Base-by-base conservation (phyloP, 2,888 invertebrate genomes). In the Sesia bembeciformis region DNA sequence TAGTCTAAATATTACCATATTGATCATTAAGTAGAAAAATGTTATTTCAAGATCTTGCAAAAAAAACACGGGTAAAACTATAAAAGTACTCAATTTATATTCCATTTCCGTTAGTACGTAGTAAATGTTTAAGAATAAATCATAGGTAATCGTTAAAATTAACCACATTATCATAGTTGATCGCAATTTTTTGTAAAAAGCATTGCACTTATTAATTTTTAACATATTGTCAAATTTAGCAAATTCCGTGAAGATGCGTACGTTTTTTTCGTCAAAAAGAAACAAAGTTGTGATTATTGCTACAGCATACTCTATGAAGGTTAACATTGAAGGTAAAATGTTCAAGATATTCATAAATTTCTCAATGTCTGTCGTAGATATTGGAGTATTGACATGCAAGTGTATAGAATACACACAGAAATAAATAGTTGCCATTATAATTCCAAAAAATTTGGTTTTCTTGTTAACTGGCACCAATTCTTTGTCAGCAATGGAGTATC, bases 401-500 rank as follows among this genome's bases (percentile, higher is more conserved):
- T 23, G 2, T 23, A 40, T 8, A 52, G 52, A n/a, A 40, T 8
- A 40, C 40, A 40, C 7, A 40, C 7, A 4, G n/a, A n/a, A 40
- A 40, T 40, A 8, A 40, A 52, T 39, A 39, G 7, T 38, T 39
- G 38, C 50, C 41, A 53, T 57, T 46, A 57, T 38, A 38, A 55
- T 5, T 51, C 54, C 58, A 4, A 55, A n/a, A 40, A 50, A 3
- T 54, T 60, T 59, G 3, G 52, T 52, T 49, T 42, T 50, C 51
- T 41, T 43, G 43, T 53, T 53, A 39, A 51, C 51, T 40, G 41
- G 39, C 4, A 40, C 38, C 5, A 60, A 39, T 40, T 39, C 23
- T 2, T 55, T 49, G 7, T 52, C 51, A 4, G 40, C 40, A 5
- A 51, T 51, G 4, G 53, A 52, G 40, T 57, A 58, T 54, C 60